Base-by-base conservation (phyloP, 2,888 invertebrate species). In the Ligdia adustata region DNA sequence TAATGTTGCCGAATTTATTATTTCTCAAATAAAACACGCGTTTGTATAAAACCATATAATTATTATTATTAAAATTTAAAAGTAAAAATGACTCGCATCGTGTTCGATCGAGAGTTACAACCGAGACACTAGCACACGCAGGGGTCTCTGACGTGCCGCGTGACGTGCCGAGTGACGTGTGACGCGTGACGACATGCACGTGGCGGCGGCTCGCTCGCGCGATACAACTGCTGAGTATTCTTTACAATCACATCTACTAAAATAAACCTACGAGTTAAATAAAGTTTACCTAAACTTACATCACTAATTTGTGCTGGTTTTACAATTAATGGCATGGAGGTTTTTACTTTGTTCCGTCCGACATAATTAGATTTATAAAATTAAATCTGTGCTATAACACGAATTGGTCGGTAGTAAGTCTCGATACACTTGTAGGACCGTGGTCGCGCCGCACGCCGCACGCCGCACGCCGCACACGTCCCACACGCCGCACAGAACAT, bases 1-100 rank as follows among this genome's bases (percentile, higher is more conserved):
- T n/a, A n/a, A n/a, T n/a, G n/a, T n/a, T n/a, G n/a, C n/a, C n/a
- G n/a, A n/a, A n/a, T n/a, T n/a, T n/a, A n/a, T n/a, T n/a, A n/a
- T n/a, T 2, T 24, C 12, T 11, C 11, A 28, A 33, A 62, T 49
- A 62, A 69, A 52, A 60, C 44, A 46, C 37, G 35, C 40, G 44
- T 60, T 72, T 80, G 85, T 87, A 87, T 81, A 87, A 88, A 88
- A 87, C 82, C 88, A 86, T 88, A 82, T 85, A 74, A 72, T 73
- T 65, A 83, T 84, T 83, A 85, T 80, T 69, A 76, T 84, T 87
- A 83, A 85, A 87, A 82, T 75, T 75, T 79, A 66, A 82, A 88
- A 86, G 79, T 83, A 85, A 82, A 83, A 82, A 78, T 81, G 62
- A 76, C 71, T 83, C 72, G 81, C 69, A 73, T 72, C 57, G 63